Evolutionary conservation across 2,888 invertebrate species (phyloP), one percentile per base, ranked within the genome.

Genomic region (Pecten maximus): DNA sequence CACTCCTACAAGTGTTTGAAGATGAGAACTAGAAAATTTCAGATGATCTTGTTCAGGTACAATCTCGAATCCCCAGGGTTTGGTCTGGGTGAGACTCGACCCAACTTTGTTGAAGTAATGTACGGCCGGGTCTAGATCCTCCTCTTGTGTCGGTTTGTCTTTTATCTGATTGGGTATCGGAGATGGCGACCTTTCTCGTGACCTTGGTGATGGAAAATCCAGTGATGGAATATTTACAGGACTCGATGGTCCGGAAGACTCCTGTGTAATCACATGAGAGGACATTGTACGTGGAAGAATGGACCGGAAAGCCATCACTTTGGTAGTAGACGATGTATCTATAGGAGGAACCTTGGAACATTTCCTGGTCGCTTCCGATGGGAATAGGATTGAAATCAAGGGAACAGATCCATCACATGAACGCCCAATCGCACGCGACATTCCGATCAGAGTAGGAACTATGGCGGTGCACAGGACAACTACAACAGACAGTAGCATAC

Each of bases 211-310:
- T 0, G 91, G 74, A 19, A 87, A 87, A 19, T 91, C 92, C 35
- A 90, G 44, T 23, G 87, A 54, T 40, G 48, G 89, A 50, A 90
- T 89, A 87, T 87, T 91, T 19, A 92, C 93, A 16, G 93, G 94
- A 50, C 91, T 92, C 12, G 94, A 93, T 0, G 95, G 94, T 60
- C 93, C 93, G 1, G 92, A 91, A 2, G 92, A 89, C 74, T 95
- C 94, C 4, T 94, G 93, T 4, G 94, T 94, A 10, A 95, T 93
- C 48, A 96, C 92, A 87, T 95, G 94, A 19, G 94, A 94, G 0
- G 99, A 99, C 94, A 99, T 97, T 39, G 99, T 99, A 50, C 99
- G 97, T 0, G 99, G 99, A 96, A 99, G 98, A 88, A 99, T 99
- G 0, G 98, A 98, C 88, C 99, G 97, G 95, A 97, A 97, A 91